Evolutionary conservation across 2,888 invertebrate species (phyloP), one percentile per base, ranked within the genome.

Genomic region (Leucophora obtusa): DNA sequence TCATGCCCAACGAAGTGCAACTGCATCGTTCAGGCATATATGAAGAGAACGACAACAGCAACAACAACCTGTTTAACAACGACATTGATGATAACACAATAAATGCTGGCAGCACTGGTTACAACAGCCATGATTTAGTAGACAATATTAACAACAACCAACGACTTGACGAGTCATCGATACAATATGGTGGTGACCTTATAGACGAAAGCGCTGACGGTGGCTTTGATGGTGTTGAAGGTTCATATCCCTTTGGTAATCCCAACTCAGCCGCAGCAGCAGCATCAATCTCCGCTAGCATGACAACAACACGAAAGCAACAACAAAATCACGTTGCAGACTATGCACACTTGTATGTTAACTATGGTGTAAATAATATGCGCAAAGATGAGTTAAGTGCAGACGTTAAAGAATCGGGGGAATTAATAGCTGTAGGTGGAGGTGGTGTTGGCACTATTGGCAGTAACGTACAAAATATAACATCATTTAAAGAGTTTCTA

Each of bases 181-280:
- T 90, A 50, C 90, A 90, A 74, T 90, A 90, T 50, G 90, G 90
- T 11, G 90, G 90, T 1, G 90, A 90, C 84, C 82, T 90, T 50
- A 89, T 90, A 35, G 89, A 89, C 7, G 90, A 89, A 43, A 88
- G 87, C 6, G 89, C 87, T 8, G 88, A 84, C 8, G 82, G 80
- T 47, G 82, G 81, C 28, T 90, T 90, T 24, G 90, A 89, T 65
- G 89, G 89, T 24, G 86, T 87, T 18, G 88, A 89, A 84, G 88
- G 88, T 2, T 89, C 89, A 53, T 89, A 90, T 82, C 89, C 89
- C 10, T 88, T 89, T n/a, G 89, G 88, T n/a, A 89, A 87, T 83
- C 85, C 87, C 8, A 14, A 10, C 11, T 11, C 11, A 56, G 66
- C 60, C 10, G n/a, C 65, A 47, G 18, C 47, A 15, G 59, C 70